These are phyloP conservation scores for Adrianichthys oophorus DNA, from an alignment of 2,797 vertebrate species.

Conservation along the genomic window DNA sequence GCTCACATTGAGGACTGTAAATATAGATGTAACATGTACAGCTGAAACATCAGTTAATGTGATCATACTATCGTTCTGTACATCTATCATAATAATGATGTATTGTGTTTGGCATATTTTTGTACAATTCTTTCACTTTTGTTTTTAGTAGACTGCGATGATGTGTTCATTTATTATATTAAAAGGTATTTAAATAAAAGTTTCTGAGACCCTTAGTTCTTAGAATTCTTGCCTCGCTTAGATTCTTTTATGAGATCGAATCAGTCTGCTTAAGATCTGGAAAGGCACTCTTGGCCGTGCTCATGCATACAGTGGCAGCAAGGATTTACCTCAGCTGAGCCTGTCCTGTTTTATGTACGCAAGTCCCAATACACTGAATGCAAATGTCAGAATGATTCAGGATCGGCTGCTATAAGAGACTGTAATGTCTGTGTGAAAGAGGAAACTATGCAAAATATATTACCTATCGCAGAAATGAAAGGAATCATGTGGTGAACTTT, in stretches of 20 bases:
- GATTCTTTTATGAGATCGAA: constrained; percentile 8
- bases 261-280: constrained; percentile 2
- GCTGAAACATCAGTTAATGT: constrained; percentile 56
- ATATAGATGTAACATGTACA: constrained; percentile 79
- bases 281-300: constrained; percentile 10
- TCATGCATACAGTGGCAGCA: constrained; percentile 12
- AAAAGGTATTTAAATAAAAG: constrained; percentile 72
- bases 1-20: constrained; percentile 80
- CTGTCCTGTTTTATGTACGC: constrained; percentile 40
- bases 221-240: neutral
- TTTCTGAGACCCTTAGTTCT: constrained; percentile 15
- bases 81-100: constrained; percentile 45
- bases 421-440: constrained; percentile 11
- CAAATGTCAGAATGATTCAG: constrained; percentile 59
- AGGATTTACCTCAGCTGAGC: constrained; percentile 30
- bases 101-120: constrained; percentile 63
- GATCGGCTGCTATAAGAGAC: constrained; percentile 46
- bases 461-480: too few relatives aligned
- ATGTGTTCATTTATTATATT: constrained; percentile 35
- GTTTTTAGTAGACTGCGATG: constrained; percentile 44
- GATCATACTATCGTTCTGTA: constrained; percentile 27
- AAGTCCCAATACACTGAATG: constrained; percentile 38
- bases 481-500: too few relatives aligned
- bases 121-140: constrained; percentile 62
- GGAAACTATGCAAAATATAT: too few relatives aligned